Evolutionary conservation across 2,113 vertebrate species (phyloP).

Genomic region (Ceyx melanurus): DNA sequence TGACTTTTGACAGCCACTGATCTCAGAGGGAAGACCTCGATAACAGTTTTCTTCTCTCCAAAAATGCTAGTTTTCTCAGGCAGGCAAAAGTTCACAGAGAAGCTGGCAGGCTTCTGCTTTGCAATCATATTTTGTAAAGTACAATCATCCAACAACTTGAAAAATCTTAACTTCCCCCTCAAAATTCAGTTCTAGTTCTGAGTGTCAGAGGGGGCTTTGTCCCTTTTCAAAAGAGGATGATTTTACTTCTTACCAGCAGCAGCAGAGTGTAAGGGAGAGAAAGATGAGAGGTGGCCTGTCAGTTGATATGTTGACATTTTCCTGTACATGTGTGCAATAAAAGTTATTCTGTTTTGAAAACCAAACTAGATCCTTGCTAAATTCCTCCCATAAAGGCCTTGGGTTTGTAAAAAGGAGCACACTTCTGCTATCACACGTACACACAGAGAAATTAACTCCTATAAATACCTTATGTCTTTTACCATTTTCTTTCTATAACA

Average conservation of each 20-base stretch:
- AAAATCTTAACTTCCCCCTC: background rate
- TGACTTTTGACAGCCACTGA: constrained; percentile 70
- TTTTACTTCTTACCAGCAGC: background rate
- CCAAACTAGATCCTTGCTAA: constrained; percentile 36
- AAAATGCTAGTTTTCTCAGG: background rate
- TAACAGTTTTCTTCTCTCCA: constrained; percentile 32
- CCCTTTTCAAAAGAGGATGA: background rate
- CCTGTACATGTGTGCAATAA: background rate
- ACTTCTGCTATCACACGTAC: background rate
- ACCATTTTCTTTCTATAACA: constrained; percentile 69
- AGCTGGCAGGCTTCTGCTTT: background rate
- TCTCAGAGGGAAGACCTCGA: constrained; percentile 57
- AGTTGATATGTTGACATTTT: constrained; percentile 60
- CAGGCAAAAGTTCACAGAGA: background rate
- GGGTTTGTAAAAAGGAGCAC: background rate
- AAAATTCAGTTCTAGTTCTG: background rate
- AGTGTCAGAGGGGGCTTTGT: background rate
- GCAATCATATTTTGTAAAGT: constrained; percentile 12
- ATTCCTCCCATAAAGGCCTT: constrained; percentile 37
- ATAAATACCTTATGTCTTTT: constrained; percentile 73
- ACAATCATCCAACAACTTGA: background rate
- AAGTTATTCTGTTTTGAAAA: constrained; percentile 56
- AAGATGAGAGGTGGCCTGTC: constrained; percentile 42
- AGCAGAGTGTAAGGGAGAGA: background rate
- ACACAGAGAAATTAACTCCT: constrained; percentile 33